A percentile compares a stretch with the other conserved stretches of the same genome.
These are phyloP conservation scores for Bembecia ichneumoniformis DNA, from an alignment of 2,888 invertebrate genomes.

Conservation along the genomic window DNA sequence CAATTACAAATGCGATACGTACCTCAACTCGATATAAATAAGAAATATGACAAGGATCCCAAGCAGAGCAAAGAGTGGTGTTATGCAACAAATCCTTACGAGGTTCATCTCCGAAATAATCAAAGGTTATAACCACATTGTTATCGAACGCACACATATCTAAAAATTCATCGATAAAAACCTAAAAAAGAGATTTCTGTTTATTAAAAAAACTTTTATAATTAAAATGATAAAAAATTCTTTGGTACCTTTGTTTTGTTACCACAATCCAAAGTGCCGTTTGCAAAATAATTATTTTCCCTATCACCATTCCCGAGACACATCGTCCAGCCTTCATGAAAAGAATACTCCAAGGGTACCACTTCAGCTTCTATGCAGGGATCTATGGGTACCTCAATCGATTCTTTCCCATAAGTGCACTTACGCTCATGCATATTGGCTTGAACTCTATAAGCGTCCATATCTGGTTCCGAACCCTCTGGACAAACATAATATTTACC, in stretches of 20 bases:
- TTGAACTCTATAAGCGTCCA: slow-evolving; percentile 51
- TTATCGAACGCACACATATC: slow-evolving; percentile 55
- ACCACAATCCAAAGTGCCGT: slow-evolving; percentile 62
- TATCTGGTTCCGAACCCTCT: slow-evolving; percentile 51
- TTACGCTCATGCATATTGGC: slow-evolving; percentile 61
- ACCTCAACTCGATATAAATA: slow-evolving; percentile 63
- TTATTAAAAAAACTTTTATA: neutral
- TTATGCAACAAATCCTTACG: slow-evolving; percentile 62
- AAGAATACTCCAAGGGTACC: slow-evolving; percentile 61
- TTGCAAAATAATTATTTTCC: slow-evolving; percentile 58
- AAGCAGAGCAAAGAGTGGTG: slow-evolving; percentile 52
- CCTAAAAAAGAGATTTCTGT: slow-evolving; percentile 20
- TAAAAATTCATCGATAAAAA: slow-evolving; percentile 43
- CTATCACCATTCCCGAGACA: slow-evolving; percentile 61
- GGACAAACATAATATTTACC: slow-evolving; percentile 59
- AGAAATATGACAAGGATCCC: slow-evolving; percentile 60
- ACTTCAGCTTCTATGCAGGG: slow-evolving; percentile 64
- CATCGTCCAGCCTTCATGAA: slow-evolving; percentile 65
- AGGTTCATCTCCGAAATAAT: slow-evolving; percentile 63
- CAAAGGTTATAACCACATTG: slow-evolving; percentile 58
- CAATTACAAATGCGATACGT: slow-evolving; percentile 5
- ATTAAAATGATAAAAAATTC: neutral
- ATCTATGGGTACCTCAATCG: slow-evolving; percentile 42
- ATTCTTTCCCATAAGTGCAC: slow-evolving; percentile 45
- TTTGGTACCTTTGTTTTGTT: slow-evolving; percentile 45